phyloP scores from a whole-genome alignment of 1,140 invertebrate genomes.

The Bicyclus anynana region DNA sequence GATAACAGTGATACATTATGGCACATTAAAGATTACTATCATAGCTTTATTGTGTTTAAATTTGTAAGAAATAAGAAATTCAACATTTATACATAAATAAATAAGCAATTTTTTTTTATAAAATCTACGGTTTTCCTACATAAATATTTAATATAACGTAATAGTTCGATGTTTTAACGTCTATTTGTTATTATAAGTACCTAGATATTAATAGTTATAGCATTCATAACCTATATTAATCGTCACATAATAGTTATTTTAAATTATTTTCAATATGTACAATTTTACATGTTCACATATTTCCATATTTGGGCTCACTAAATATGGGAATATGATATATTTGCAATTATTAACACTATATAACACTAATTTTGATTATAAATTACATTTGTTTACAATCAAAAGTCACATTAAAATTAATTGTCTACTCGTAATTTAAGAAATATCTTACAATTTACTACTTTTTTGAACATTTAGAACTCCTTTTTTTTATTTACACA shows the following conservation, averaged over 20 bases:
- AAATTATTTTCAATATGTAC: conserved; percentile 3
- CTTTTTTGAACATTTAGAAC: too few relatives aligned
- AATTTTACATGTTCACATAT: conserved; percentile 1
- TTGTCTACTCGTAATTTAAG: neutral
- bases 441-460: neutral
- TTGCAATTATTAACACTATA: too few relatives aligned
- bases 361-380: conserved; percentile 21
- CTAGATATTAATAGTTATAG: too few relatives aligned
- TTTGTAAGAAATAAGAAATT: neutral
- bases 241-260: neutral
- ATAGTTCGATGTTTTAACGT: conserved; percentile 18
- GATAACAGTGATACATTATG: too few relatives aligned
- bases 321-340: conserved; percentile 42
- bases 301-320: conserved; percentile 52
- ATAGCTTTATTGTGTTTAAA: too few relatives aligned
- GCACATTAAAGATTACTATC: neutral
- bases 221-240: conserved; percentile 3
- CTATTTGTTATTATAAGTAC: neutral
- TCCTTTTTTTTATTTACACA: too few relatives aligned
- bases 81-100: conserved; percentile 1
- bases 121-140: conserved; percentile 3
- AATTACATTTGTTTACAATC: neutral
- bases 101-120: conserved; percentile 6
- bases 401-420: neutral
- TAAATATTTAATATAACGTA: conserved; percentile 3